phyloP scores from a whole-genome alignment of 2,888 invertebrate species.

The Criorhina ranunculi region DNA sequence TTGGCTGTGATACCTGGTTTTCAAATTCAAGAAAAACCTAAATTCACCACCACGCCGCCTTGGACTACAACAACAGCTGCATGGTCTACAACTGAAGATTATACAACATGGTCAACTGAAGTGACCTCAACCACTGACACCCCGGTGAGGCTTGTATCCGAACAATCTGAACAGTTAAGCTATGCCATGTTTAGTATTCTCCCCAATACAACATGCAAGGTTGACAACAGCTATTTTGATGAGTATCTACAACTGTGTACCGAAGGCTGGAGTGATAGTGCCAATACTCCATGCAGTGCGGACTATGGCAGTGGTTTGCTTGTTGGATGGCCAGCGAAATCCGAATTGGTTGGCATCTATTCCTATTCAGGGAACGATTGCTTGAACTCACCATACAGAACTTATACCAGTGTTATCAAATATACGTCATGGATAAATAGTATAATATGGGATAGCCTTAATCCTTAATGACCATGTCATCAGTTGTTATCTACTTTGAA shows the following conservation, averaged over 20 bases:
- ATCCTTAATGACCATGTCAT: too few species aligned
- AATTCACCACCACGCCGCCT: neutral
- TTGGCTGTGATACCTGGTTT: conserved; percentile 66
- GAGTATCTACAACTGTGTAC: conserved; percentile 62
- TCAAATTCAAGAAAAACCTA: neutral
- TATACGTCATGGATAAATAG: conserved; percentile 53
- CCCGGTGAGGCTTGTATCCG: neutral
- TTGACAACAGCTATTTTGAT: conserved; percentile 21
- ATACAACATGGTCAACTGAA: too few species aligned
- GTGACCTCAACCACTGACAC: neutral
- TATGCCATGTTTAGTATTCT: conserved; percentile 46
- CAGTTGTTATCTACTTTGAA: too few species aligned
- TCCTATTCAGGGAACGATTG: conserved; percentile 9
- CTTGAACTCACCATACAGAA: neutral
- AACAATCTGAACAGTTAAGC: conserved; percentile 12
- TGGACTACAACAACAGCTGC: neutral
- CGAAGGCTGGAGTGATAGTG: conserved; percentile 28
- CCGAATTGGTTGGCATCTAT: conserved; percentile 60
- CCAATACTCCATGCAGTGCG: conserved; percentile 23
- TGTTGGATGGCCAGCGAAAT: conserved; percentile 50
- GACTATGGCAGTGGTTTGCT: conserved; percentile 61
- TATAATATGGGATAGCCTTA: neutral
- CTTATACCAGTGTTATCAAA: conserved; percentile 41
- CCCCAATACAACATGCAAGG: conserved; percentile 36
- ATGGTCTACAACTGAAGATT: neutral